phyloP scores from a whole-genome alignment of 1,140 invertebrate genomes.

The Euura lappo region DNA sequence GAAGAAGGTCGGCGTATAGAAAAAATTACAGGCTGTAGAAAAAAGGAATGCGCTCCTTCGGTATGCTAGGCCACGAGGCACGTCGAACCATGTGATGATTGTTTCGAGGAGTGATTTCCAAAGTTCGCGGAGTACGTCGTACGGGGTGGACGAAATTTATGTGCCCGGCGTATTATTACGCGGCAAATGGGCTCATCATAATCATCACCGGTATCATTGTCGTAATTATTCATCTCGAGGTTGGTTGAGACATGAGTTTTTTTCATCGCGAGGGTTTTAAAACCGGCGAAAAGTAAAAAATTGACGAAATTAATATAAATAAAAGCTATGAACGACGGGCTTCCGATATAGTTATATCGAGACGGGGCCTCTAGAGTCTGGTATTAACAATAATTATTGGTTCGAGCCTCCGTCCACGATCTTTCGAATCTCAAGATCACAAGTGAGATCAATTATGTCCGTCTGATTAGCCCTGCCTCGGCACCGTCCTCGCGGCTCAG shows the following conservation, averaged over 20 bases:
- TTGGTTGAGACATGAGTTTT: background rate
- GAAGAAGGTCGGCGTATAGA: too few relatives aligned
- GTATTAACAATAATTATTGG: slow-evolving; percentile 62
- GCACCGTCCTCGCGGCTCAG: slow-evolving; percentile 16
- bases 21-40: too few relatives aligned
- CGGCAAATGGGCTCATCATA: slow-evolving; percentile 54
- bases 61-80: too few relatives aligned
- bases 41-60: too few relatives aligned
- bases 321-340: slow-evolving; percentile 43
- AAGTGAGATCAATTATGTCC: slow-evolving; percentile 61
- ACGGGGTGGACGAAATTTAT: too few relatives aligned
- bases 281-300: slow-evolving; percentile 52
- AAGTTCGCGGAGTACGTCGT: too few relatives aligned
- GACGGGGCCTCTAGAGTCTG: slow-evolving; percentile 26
- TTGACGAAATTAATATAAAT: slow-evolving; percentile 56
- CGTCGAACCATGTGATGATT: too few relatives aligned
- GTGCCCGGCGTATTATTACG: background rate
- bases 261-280: background rate
- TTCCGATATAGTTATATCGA: slow-evolving; percentile 24
- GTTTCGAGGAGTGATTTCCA: too few relatives aligned
- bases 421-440: slow-evolving; percentile 61
- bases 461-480: slow-evolving; percentile 56
- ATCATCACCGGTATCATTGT: slow-evolving; percentile 53
- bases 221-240: slow-evolving; percentile 42
- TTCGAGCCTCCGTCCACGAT: slow-evolving; percentile 57